Conservation (phyloP, 2,888 invertebrate species). For the Ichneumoninae sp. region DNA sequence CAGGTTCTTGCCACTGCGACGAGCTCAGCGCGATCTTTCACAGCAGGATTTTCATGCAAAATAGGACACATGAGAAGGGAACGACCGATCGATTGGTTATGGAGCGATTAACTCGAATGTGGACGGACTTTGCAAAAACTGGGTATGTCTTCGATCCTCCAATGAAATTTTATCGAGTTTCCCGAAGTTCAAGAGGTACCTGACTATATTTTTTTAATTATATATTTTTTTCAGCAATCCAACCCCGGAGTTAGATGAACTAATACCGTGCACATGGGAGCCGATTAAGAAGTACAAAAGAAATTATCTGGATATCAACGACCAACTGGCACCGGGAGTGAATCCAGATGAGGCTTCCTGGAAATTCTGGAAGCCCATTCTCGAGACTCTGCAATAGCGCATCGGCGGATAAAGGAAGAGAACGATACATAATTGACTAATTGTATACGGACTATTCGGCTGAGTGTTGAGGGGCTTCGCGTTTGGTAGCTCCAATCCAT, state of each 20-base stretch:
- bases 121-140: constrained; percentile 79
- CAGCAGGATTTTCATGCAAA: constrained; percentile 63
- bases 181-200: too few species aligned
- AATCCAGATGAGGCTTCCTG: constrained; percentile 55
- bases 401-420: too few species aligned
- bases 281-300: constrained; percentile 65
- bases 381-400: neutral
- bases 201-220: too few species aligned
- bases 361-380: constrained; percentile 60
- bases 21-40: constrained; percentile 87
- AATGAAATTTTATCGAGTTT: neutral
- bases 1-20: constrained; percentile 87
- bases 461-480: too few species aligned
- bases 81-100: constrained; percentile 73
- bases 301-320: constrained; percentile 73
- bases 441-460: too few species aligned
- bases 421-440: too few species aligned
- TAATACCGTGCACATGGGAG: constrained; percentile 71
- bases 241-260: constrained; percentile 71
- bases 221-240: constrained; percentile 71
- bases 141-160: constrained; percentile 70
- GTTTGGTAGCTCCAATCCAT: too few species aligned
- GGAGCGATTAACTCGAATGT: constrained; percentile 75
- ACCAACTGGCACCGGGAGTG: constrained; percentile 59
- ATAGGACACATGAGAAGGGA: constrained; percentile 60